phyloP scores from a whole-genome alignment of 1,140 invertebrate species.

The Alviniconcha marisindica region DNA sequence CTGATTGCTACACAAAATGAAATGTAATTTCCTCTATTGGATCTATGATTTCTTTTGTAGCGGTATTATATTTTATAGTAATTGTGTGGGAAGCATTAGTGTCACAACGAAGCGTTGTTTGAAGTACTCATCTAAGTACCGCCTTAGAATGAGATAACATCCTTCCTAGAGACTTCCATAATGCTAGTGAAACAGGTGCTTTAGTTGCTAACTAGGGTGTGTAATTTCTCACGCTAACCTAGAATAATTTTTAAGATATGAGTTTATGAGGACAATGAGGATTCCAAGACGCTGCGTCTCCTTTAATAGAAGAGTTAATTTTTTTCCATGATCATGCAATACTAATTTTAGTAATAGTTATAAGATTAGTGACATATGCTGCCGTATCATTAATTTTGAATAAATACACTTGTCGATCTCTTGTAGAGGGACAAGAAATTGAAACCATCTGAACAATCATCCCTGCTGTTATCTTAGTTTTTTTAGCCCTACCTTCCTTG shows the following conservation, averaged over 20 bases:
- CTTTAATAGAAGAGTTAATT: constrained; percentile 80
- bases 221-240: no score
- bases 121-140: neutral
- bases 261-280: constrained; percentile 77
- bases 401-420: constrained; percentile 72
- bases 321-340: constrained; percentile 81
- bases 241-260: no score
- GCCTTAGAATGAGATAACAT: constrained; percentile 35
- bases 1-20: constrained; percentile 81
- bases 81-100: constrained; percentile 77
- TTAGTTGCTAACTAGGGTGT: constrained; percentile 1
- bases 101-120: constrained; percentile 78
- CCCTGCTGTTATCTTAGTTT: constrained; percentile 80
- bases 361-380: constrained; percentile 69
- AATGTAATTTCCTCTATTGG: constrained; percentile 83
- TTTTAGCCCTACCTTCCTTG: constrained; percentile 81
- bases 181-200: constrained; percentile 14
- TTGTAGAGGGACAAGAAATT: constrained; percentile 78
- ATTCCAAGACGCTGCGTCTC: constrained; percentile 79
- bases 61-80: constrained; percentile 78
- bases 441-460: constrained; percentile 82
- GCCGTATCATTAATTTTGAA: constrained; percentile 76
- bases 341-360: constrained; percentile 77
- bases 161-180: constrained; percentile 25
- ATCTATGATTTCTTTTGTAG: constrained; percentile 79